These are phyloP conservation scores for Fragum fragum DNA, from an alignment of 2,888 invertebrate species.

Conservation along the genomic window DNA sequence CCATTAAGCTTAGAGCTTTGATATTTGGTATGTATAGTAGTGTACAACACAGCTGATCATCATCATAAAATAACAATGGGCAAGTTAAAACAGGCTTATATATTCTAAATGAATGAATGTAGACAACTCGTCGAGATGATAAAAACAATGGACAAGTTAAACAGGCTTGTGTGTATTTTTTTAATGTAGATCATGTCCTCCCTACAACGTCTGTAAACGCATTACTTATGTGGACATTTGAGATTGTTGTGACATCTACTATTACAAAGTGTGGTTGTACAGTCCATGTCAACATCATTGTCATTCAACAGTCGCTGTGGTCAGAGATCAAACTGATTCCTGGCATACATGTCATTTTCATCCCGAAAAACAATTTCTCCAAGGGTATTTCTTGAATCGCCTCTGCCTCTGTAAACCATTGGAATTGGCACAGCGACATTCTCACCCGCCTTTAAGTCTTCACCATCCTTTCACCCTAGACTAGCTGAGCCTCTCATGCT, in stretches of 20 bases:
- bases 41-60: no score
- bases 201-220: no score
- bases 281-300: neutral
- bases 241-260: constrained; percentile 11
- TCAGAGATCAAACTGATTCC: no score
- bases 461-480: constrained; percentile 18
- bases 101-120: no score
- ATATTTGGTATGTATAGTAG: no score
- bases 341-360: constrained; percentile 12
- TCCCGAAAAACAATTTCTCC: constrained; percentile 4
- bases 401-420: constrained; percentile 12
- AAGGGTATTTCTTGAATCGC: constrained; percentile 22
- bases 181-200: no score
- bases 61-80: no score
- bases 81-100: no score
- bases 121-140: no score
- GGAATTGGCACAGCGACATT: constrained; percentile 30
- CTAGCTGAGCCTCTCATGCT: neutral
- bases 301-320: constrained; percentile 4
- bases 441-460: constrained; percentile 3
- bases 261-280: neutral
- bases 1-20: no score
- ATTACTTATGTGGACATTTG: neutral
- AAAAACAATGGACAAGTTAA: no score
- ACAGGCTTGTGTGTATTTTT: no score